Evolutionary conservation across 1,140 invertebrate species (phyloP), one percentile per base, ranked within the genome.

Genomic region (Drosophila bifasciata): DNA sequence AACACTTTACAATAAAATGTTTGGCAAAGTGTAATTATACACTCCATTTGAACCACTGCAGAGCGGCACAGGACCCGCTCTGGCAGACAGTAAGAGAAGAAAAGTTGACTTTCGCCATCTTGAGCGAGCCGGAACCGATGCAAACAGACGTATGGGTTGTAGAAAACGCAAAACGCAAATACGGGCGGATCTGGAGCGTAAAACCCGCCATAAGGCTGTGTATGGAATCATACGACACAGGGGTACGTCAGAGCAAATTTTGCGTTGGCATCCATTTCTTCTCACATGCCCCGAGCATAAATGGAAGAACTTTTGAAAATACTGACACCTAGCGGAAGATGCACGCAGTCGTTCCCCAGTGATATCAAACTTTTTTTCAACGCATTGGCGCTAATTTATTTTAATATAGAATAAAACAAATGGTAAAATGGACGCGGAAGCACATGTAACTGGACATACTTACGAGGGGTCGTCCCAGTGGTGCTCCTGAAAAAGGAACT

Each of bases 361-460:
- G 5, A 40, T 59, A 59, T 49, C 13, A 50, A n/a, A n/a, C n/a
- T n/a, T n/a, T n/a, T n/a, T 23, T 60, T 60, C 15, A 60, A 60
- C 17, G 58, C 58, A 7, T 51, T 21, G 58, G 19, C 58, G 1
- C 43, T n/a, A n/a, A n/a, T n/a, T n/a, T n/a, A n/a, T n/a, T n/a
- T n/a, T n/a, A n/a, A n/a, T n/a, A n/a, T n/a, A n/a, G n/a, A n/a
- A n/a, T n/a, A n/a, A n/a, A n/a, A n/a, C n/a, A n/a, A n/a, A n/a
- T n/a, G n/a, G n/a, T n/a, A n/a, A 9, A 28, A 28, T 2, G 28
- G 1, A 9, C 28, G 28, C 28, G 28, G 28, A 28, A 28, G 28
- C 28, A n/a, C n/a, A n/a, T n/a, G 28, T 9, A 9, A 28, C 28
- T 28, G 0, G 28, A 28, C 5, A 8, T 28, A 8, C 9, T 28